Conservation (phyloP, 2,888 invertebrate genomes). For the Scaptomyza polygonia region DNA sequence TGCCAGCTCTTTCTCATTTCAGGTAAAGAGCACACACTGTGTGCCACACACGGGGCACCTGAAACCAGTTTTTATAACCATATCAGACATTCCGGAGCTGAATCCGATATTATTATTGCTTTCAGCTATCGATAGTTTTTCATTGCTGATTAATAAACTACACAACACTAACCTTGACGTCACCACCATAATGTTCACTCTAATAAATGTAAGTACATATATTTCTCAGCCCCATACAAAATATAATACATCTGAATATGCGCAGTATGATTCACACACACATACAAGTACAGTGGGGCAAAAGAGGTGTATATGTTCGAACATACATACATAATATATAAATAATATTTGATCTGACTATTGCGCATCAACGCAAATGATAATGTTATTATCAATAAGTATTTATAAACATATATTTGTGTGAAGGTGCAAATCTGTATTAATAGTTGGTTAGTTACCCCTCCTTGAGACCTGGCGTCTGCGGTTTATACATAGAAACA, state of each 20-base stretch:
- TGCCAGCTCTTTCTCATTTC: not conserved
- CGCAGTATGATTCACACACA: constrained; percentile 27
- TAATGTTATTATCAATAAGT: not conserved
- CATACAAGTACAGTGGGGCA: constrained; percentile 22
- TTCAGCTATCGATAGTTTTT: constrained; percentile 6
- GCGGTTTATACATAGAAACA: constrained; percentile 1
- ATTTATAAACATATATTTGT: constrained; percentile 3
- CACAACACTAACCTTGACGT: constrained; percentile 13
- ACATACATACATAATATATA: not conserved
- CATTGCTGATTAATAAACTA: not conserved
- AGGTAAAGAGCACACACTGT: not conserved
- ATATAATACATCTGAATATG: constrained; percentile 9
- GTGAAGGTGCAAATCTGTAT: not conserved
- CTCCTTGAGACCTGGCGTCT: not conserved
- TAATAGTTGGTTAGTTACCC: constrained; percentile 12
- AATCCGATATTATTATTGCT: not conserved
- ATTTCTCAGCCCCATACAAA: constrained; percentile 8
- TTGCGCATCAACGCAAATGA: constrained; percentile 57
- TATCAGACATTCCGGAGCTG: no score
- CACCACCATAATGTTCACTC: constrained; percentile 8
- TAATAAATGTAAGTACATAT: constrained; percentile 11
- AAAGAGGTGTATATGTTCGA: constrained; percentile 5
- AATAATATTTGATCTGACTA: constrained; percentile 26
- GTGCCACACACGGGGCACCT: no score
- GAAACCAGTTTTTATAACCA: not conserved